phyloP scores from a whole-genome alignment of 2,888 invertebrate species.

The Caenorhabditis sp. region DNA sequence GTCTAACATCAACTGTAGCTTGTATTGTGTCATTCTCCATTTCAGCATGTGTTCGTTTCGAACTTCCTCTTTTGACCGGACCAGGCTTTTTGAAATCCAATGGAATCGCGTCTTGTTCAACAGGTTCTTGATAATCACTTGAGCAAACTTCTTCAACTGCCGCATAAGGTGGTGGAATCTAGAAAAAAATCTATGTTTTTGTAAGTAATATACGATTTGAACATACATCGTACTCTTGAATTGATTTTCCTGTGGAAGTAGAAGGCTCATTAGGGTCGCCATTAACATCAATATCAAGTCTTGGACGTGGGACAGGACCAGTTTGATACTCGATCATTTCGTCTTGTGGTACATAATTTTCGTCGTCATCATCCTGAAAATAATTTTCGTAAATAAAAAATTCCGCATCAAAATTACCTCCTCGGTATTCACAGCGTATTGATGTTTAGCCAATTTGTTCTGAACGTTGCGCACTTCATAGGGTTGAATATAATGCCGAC shows the following conservation, averaged over 20 bases:
- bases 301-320: too few species aligned
- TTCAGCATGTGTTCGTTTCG: neutral
- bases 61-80: neutral
- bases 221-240: neutral
- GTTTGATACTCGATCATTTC: neutral
- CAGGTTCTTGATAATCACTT: neutral
- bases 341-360: neutral
- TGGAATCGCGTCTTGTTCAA: too few species aligned
- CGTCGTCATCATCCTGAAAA: neutral
- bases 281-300: too few species aligned
- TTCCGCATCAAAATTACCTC: neutral
- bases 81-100: too few species aligned
- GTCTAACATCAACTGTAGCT: neutral
- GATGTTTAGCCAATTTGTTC: conserved; percentile 21
- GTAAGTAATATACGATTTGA: neutral
- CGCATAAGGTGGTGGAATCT: neutral
- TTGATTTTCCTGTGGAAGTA: neutral
- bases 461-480: conserved; percentile 52
- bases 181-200: neutral
- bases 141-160: neutral
- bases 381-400: neutral
- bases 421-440: neutral
- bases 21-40: neutral
- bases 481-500: conserved; percentile 47
- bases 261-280: too few species aligned